Evolutionary conservation across 2,888 invertebrate species (phyloP).

Genomic region (Piscicola geometra): DNA sequence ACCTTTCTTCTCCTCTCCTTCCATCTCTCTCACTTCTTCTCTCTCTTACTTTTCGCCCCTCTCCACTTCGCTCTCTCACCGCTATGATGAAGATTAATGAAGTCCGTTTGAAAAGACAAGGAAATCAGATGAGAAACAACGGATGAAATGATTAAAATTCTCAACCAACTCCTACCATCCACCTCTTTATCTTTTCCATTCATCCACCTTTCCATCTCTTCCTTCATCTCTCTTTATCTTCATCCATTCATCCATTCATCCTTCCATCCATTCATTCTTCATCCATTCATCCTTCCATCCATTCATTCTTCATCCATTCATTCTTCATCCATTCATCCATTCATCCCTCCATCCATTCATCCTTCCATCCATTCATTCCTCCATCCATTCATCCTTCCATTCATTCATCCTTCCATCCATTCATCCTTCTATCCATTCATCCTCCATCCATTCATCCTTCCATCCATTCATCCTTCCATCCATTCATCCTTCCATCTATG

Average conservation of each 20-base stretch:
- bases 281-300: background rate
- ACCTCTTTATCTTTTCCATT: background rate
- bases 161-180: slow-evolving; percentile 6
- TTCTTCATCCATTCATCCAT: background rate
- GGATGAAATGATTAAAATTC: slow-evolving; percentile 16
- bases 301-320: slow-evolving; percentile 4
- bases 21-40: no score
- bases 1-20: no score
- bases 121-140: slow-evolving; percentile 18
- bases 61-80: no score
- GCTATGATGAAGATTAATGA: slow-evolving; percentile 16
- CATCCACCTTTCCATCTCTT: background rate
- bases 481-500: background rate
- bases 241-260: background rate
- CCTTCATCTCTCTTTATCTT: no score
- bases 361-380: background rate
- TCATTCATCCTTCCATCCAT: background rate
- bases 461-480: slow-evolving; percentile 12
- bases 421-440: slow-evolving; percentile 8
- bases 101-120: slow-evolving; percentile 13
- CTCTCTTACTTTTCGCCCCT: no score
- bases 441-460: background rate
- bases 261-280: background rate
- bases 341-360: background rate
- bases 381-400: background rate